These are phyloP conservation scores for Phataginus tricuspis DNA, from an alignment of 2,797 vertebrate species.

Conservation along the genomic window DNA sequence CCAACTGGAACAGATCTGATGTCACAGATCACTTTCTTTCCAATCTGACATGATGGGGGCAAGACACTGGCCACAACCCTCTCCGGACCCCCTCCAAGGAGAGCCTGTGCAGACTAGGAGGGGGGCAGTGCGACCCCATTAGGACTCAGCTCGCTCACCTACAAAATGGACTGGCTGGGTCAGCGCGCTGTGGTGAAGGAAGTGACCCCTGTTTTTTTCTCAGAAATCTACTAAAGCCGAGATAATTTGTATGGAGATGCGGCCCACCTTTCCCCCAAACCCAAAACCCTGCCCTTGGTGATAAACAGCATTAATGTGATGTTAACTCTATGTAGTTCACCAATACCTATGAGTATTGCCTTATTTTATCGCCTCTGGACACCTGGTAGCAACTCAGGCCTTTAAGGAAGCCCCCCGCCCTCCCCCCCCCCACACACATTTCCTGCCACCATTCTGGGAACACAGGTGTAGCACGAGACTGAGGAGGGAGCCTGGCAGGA, in stretches of 20 bases:
- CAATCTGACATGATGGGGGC: background rate
- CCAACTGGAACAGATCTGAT: background rate
- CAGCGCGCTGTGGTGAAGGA: background rate
- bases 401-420: conserved; percentile 25
- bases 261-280: background rate
- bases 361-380: conserved; percentile 61
- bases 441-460: background rate
- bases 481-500: background rate
- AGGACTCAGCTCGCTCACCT: background rate
- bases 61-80: background rate
- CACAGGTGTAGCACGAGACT: background rate
- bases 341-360: background rate
- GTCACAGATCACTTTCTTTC: background rate
- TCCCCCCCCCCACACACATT: no score
- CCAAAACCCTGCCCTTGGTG: background rate
- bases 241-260: background rate
- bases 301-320: conserved; percentile 8
- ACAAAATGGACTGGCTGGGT: background rate
- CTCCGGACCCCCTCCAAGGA: background rate
- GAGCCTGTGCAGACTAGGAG: background rate
- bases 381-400: background rate
- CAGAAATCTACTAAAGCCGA: background rate
- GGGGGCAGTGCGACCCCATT: background rate
- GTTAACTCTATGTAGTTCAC: conserved; percentile 14
- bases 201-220: background rate